Evolutionary conservation across 2,797 vertebrate genomes (phyloP).

Genomic region (Florisuga fusca): DNA sequence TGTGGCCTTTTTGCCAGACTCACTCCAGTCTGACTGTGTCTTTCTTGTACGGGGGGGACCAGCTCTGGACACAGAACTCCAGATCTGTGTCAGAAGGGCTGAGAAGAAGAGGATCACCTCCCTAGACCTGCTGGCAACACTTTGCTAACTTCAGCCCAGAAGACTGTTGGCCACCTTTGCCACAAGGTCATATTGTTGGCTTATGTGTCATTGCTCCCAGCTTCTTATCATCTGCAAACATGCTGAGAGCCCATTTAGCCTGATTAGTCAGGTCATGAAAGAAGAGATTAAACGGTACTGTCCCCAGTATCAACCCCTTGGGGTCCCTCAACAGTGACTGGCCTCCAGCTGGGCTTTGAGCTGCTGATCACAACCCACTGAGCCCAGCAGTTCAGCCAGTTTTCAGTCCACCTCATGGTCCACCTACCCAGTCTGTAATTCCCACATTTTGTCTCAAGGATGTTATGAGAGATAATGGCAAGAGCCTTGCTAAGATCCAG

Average conservation of each 20-base stretch:
- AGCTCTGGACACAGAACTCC: background rate
- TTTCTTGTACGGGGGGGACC: background rate
- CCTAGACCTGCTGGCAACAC: background rate
- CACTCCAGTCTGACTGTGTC: background rate
- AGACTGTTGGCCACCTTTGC: background rate
- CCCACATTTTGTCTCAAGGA: no score
- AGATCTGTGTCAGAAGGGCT: background rate
- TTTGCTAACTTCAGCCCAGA: background rate
- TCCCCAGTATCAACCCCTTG: background rate
- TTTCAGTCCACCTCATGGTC: no score
- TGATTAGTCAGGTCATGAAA: background rate
- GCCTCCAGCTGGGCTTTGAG: no score
- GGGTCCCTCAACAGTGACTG: background rate
- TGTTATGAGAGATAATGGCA: no score
- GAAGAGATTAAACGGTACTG: background rate
- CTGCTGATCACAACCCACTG: no score
- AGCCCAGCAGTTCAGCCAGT: no score
- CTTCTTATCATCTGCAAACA: background rate
- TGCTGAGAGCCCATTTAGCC: background rate
- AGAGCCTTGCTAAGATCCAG: no score
- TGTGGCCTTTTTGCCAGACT: no score
- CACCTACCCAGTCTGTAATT: no score
- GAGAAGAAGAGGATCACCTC: background rate
- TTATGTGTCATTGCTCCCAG: background rate
- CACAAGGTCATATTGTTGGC: background rate